Conservation (phyloP, 2,888 invertebrate genomes). For the Leucophenga montana region DNA sequence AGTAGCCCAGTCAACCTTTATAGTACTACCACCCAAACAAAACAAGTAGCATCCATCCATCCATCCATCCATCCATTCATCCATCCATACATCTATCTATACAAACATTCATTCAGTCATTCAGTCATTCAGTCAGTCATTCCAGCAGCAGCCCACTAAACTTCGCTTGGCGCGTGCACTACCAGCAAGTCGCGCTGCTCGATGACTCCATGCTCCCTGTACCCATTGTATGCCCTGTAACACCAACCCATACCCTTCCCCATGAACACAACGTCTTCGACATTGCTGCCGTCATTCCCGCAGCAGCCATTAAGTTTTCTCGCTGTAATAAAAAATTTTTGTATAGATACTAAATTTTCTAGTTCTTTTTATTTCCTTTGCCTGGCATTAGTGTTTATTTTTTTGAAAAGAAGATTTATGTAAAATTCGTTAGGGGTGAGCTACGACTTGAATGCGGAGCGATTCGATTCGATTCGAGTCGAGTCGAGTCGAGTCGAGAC, state of each 20-base stretch:
- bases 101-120: not conserved
- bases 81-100: not conserved
- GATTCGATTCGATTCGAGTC: too few relatives aligned
- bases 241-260: not conserved
- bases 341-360: constrained; percentile 68
- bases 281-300: constrained; percentile 47
- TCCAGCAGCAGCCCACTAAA: not conserved
- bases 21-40: not conserved
- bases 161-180: not conserved
- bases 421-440: constrained; percentile 64
- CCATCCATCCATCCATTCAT: not conserved
- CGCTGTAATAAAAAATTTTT: constrained; percentile 71
- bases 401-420: constrained; percentile 72
- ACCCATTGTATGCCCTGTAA: not conserved
- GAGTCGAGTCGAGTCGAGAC: too few relatives aligned
- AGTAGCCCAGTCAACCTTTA: not conserved
- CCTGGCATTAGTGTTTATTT: constrained; percentile 49
- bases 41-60: not conserved
- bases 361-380: constrained; percentile 57
- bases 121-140: constrained; percentile 8
- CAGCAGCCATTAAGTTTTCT: constrained; percentile 71
- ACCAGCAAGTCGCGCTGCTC: not conserved
- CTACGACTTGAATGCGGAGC: constrained; percentile 34
- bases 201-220: too few relatives aligned
- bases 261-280: not conserved